Evolutionary conservation across 2,888 invertebrate species (phyloP).

Genomic region (Tupiocoris notatus): DNA sequence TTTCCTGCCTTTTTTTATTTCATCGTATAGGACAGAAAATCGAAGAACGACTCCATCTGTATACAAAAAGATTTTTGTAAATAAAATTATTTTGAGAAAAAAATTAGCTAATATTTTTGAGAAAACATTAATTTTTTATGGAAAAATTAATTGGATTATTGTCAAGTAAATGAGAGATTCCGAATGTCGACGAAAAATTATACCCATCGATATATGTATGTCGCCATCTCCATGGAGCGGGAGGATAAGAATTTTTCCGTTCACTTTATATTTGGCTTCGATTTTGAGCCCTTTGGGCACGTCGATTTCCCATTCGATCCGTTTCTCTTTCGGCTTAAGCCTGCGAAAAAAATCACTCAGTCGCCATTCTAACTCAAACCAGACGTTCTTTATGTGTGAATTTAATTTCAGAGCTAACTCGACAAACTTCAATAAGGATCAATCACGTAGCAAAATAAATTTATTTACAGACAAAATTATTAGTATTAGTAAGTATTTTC

Average conservation of each 20-base stretch:
- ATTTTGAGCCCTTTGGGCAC: slow-evolving; percentile 42
- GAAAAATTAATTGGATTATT: too few relatives aligned
- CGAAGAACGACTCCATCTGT: slow-evolving; percentile 32
- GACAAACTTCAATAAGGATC: too few relatives aligned
- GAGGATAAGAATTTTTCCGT: slow-evolving; percentile 55
- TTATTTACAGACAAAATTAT: too few relatives aligned
- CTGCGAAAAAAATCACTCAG: slow-evolving; percentile 33
- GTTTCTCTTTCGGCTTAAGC: slow-evolving; percentile 34
- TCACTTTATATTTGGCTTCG: slow-evolving; percentile 53
- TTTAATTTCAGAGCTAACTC: too few relatives aligned
- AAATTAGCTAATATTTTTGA: too few relatives aligned
- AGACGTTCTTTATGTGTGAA: too few relatives aligned
- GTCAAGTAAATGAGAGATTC: too few relatives aligned
- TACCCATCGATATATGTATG: neutral
- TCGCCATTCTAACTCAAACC: too few relatives aligned
- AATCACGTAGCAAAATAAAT: too few relatives aligned
- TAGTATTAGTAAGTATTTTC: too few relatives aligned
- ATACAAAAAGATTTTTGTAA: slow-evolving; percentile 1
- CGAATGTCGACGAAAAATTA: neutral
- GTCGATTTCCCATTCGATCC: slow-evolving; percentile 39
- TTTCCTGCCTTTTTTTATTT: slow-evolving; percentile 15
- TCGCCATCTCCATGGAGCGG: slow-evolving; percentile 55
- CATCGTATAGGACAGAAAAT: slow-evolving; percentile 32
- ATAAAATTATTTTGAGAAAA: neutral
- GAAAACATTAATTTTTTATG: too few relatives aligned